Percentiles rank a stretch among this genome's conserved stretches.
These are phyloP conservation scores for Neolamprologus toae DNA, from an alignment of 2,113 vertebrate species.

Conservation along the genomic window DNA sequence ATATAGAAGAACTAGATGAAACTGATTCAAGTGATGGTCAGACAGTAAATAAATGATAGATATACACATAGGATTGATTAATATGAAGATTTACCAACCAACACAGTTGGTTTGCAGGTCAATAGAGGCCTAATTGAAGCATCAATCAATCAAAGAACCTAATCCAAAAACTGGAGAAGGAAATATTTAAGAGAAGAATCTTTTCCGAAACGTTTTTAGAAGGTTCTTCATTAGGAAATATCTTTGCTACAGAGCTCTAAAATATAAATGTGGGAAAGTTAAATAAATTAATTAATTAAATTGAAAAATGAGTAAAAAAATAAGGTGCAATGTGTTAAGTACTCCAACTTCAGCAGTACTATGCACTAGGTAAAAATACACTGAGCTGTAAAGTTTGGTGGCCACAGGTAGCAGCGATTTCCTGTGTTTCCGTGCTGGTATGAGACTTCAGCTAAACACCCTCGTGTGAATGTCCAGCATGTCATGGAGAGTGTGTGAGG, in stretches of 20 bases:
- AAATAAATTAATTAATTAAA: fast-evolving
- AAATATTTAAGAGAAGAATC: not conserved
- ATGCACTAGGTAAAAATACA: not conserved
- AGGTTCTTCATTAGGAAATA: not conserved
- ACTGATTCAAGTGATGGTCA: not conserved
- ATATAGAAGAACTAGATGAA: not conserved
- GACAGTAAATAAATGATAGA: not conserved
- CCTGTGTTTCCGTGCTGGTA: not conserved
- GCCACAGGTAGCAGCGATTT: not conserved
- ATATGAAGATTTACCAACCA: not conserved
- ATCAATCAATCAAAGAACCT: not conserved
- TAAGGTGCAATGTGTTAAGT: not conserved
- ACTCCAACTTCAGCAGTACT: not conserved
- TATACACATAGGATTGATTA: not conserved
- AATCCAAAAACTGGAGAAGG: not conserved
- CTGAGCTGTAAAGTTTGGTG: not conserved
- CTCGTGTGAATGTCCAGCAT: not conserved
- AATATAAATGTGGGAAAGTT: not conserved
- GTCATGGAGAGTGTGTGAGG: not conserved
- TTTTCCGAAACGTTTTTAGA: fast-evolving
- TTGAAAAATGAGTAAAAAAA: not conserved
- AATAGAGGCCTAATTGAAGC: not conserved
- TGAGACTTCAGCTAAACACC: not conserved
- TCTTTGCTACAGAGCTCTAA: not conserved
- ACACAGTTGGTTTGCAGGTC: not conserved